Evolutionary conservation across 2,113 vertebrate genomes (phyloP), one percentile per base, ranked within the genome.

Genomic region (Neopipo cinnamomea): DNA sequence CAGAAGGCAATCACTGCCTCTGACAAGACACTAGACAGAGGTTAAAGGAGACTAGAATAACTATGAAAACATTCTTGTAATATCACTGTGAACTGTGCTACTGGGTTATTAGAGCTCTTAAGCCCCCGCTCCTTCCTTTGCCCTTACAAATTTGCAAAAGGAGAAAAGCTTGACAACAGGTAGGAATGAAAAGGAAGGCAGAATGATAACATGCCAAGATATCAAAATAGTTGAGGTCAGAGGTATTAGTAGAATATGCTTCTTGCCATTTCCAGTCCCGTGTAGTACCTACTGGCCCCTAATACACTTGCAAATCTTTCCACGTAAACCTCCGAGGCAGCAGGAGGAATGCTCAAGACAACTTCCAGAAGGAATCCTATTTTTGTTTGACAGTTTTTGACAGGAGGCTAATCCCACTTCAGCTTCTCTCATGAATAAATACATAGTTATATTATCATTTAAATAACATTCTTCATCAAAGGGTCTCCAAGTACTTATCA

Each of bases 301-400:
- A 49, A 75, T 22, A 71, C 23, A 39, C 35, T 79, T 71, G 9
- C 14, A 85, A 76, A 67, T 65, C 42, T 70, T 89, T 90, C 25
- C 25, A 85, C 11, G 17, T 35, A 85, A 88, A 61, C 53, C 31
- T 85, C 70, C 31, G 49, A 75, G 25, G 62, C 11, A 95, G 28
- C 50, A 89, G 65, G 11, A 91, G 55, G 33, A 93, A 93, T 81
- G 33, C 72, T 91, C 80, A 84, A 77, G 73, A 89, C 41, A 87
- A 9, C 66, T 66, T 91, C 46, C 81, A 93, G 95, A 93, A 95
- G 84, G 81, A 89, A 89, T 89, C 9, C 74, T 95, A 87, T 85
- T 97, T 97, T 81, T 82, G 49, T 85, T 74, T 89, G 81, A 88
- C 85, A 85, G 62, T 87, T 94, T 95, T 96, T 96, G 93, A 93